Percentiles rank a stretch among this genome's conserved stretches.
These are phyloP conservation scores for Myotis lucifugus DNA, from an alignment of 2,113 vertebrate species.

Conservation along the genomic window DNA sequence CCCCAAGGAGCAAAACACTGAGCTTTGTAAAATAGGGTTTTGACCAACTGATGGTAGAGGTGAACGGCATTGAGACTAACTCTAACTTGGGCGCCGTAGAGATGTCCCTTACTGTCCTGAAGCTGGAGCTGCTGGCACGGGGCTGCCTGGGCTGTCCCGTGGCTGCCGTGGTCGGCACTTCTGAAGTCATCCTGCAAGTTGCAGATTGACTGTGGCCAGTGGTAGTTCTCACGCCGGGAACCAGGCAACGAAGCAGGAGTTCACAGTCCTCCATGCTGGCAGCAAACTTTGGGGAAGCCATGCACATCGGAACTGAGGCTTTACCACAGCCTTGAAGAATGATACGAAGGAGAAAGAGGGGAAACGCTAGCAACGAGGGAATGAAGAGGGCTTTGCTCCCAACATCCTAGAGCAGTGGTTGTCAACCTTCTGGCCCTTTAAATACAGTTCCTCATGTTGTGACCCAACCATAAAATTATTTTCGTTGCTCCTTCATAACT, in stretches of 20 bases:
- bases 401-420: constrained; percentile 88
- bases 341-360: constrained; percentile 94
- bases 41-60: constrained; percentile 90
- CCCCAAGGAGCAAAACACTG: constrained; percentile 78
- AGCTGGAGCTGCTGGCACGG: constrained; percentile 92
- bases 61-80: constrained; percentile 91
- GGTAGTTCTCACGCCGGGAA: constrained; percentile 90
- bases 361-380: constrained; percentile 91
- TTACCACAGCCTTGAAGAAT: constrained; percentile 91
- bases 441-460: too few species aligned
- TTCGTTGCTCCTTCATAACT: too few species aligned
- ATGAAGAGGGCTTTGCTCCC: constrained; percentile 91
- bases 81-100: constrained; percentile 92
- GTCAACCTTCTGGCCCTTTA: too few species aligned
- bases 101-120: constrained; percentile 92
- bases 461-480: too few species aligned
- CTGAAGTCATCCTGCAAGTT: constrained; percentile 91
- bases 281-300: constrained; percentile 90
- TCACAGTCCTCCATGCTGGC: constrained; percentile 92
- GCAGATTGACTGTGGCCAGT: constrained; percentile 92
- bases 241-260: constrained; percentile 91
- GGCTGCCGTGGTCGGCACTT: constrained; percentile 89
- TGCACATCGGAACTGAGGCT: constrained; percentile 91
- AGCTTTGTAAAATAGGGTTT: constrained; percentile 88
- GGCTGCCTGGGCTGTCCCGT: constrained; percentile 91